Percentiles rank a stretch among this genome's conserved stretches.
Evolutionary conservation across 2,113 vertebrate genomes (phyloP).

Genomic region (Protobothrops mucrosquamatus): DNA sequence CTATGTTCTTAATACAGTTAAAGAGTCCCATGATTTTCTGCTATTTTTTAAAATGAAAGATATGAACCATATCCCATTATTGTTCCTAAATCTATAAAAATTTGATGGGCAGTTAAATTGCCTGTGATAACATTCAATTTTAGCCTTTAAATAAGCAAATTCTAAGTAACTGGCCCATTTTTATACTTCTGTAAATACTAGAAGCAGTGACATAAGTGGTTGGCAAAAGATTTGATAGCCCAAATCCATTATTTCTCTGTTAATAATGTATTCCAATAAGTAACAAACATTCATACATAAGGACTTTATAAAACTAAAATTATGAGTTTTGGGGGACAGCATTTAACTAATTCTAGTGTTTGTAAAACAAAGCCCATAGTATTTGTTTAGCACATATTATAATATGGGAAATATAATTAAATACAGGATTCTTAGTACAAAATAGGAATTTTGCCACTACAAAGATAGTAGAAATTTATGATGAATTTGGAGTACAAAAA

Average conservation of each 20-base stretch:
- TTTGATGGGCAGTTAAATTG: neutral
- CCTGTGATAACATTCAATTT: neutral
- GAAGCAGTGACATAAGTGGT: slow-evolving; percentile 48
- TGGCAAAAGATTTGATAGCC: neutral
- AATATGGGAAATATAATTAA: rapidly evolving
- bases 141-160: neutral
- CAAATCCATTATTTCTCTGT: slow-evolving; percentile 19
- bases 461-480: neutral
- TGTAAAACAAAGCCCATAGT: neutral
- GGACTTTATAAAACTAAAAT: neutral
- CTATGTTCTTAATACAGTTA: neutral
- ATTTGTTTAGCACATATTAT: neutral
- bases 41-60: neutral
- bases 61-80: neutral
- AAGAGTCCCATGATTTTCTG: neutral
- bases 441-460: neutral
- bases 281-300: rapidly evolving
- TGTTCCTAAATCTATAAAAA: neutral
- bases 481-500: neutral
- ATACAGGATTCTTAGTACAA: neutral
- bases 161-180: slow-evolving; percentile 51
- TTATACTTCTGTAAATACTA: slow-evolving; percentile 26
- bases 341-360: neutral
- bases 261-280: neutral
- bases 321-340: neutral